These are phyloP conservation scores for Noctuana brunneofusca DNA, from an alignment of 2,888 invertebrate genomes.

Conservation along the genomic window DNA sequence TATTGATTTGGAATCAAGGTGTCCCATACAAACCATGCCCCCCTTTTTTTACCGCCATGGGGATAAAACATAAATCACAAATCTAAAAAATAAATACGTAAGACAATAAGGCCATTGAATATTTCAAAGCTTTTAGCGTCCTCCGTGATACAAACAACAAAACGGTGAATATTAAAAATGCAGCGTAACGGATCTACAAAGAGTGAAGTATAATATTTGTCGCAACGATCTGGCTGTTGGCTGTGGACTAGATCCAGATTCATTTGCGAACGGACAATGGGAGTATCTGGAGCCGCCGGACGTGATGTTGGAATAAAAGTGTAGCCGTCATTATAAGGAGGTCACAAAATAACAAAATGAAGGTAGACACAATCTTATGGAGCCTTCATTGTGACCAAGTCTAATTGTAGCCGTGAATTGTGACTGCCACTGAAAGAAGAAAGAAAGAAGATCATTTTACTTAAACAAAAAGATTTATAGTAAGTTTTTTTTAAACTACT, in stretches of 20 bases:
- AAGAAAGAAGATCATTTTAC: no score
- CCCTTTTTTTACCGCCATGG: no score
- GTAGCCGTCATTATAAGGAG: background rate
- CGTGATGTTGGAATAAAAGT: background rate
- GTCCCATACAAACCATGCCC: no score
- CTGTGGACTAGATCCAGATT: background rate
- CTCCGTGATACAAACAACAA: background rate
- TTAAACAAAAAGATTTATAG: no score
- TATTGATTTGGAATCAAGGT: no score
- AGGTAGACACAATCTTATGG: background rate
- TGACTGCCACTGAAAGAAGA: no score
- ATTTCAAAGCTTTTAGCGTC: background rate
- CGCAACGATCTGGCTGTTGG: background rate
- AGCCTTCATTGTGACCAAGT: background rate
- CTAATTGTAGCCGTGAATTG: no score
- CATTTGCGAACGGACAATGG: no score
- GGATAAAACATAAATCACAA: no score
- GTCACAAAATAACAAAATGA: background rate
- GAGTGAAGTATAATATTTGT: background rate
- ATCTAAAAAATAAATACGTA: background rate
- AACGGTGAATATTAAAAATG: constrained; percentile 1
- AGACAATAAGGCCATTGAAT: background rate
- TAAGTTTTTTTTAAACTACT: no score
- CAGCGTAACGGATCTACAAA: background rate
- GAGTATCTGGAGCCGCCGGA: no score